Base-by-base conservation (phyloP, 1,140 invertebrate genomes). In the Nephila pilipes region DNA sequence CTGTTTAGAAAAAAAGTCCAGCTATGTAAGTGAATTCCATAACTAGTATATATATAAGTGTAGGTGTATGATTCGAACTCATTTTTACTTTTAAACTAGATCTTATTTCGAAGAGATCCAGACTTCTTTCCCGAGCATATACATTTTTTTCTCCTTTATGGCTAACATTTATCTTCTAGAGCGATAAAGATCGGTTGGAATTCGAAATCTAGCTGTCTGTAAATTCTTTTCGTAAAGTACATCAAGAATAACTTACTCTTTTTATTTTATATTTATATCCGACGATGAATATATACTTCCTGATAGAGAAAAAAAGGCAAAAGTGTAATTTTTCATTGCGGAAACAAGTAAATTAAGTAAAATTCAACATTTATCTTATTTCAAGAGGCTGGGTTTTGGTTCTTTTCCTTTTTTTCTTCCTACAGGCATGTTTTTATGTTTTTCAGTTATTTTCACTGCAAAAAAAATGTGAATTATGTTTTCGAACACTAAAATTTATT, bases 101-200 rank as follows among this genome's bases (percentile, higher is more conserved):
- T 16, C 65, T 75, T 18, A 32, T 75, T 75, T 29, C 29, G 2
- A 29, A 25, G 16, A 5, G 16, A 5, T 75, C 25, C 18, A 16
- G 29, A 75, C 29, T 75, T 75, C 65, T 25, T 75, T 29, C 10
- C 16, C 4, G 29, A 32, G 29, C 29, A 29, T 75, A 75, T 32
- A 75, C 65, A 75, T 75, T 75, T 75, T 75, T 75, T 75, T 29
- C 32, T 32, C 16, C 29, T 75, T 75, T 75, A 75, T 75, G 29
- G 65, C 65, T 75, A 75, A 75, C 65, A 75, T 75, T 75, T 75
- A 75, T 75, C 65, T 75, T 75, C 29, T 18, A 25, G 16, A 16
- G 65, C 65, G 65, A 32, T 75, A 75, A 32, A 75, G 65, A 75
- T 75, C 65, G 25, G 1, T 29, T 10, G 65, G 65, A 32, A 75